Percentiles rank a stretch among this genome's conserved stretches.
These are phyloP conservation scores for Athene noctua DNA, from an alignment of 2,113 vertebrate genomes.

Conservation along the genomic window DNA sequence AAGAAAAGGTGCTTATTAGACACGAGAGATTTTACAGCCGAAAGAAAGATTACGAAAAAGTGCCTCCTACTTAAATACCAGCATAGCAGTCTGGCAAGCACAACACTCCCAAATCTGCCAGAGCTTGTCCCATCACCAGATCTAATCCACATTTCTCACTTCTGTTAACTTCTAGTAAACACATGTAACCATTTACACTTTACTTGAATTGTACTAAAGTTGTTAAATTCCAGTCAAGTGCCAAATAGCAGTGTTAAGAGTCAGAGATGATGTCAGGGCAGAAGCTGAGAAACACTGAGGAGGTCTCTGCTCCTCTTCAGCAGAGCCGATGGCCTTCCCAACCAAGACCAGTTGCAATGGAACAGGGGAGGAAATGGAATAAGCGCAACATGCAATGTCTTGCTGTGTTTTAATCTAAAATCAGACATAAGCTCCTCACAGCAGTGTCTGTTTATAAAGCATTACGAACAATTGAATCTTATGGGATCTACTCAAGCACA, in stretches of 20 bases:
- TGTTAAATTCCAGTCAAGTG: not conserved
- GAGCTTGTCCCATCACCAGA: not conserved
- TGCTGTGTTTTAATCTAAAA: not conserved
- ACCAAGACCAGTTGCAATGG: not conserved
- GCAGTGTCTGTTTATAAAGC: not conserved
- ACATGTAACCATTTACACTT: not conserved
- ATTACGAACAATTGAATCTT: not conserved
- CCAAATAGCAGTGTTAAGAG: not conserved
- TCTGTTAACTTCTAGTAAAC: not conserved
- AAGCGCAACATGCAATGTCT: not conserved
- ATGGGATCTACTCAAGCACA: fast-evolving
- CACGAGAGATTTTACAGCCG: not conserved
- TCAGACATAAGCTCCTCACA: not conserved
- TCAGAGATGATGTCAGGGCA: not conserved
- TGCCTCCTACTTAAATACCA: not conserved
- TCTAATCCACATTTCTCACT: not conserved
- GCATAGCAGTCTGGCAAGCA: not conserved
- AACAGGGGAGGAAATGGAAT: not conserved
- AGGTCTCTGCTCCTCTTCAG: not conserved
- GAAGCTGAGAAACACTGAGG: not conserved
- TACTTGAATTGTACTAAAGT: not conserved
- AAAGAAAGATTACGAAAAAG: not conserved
- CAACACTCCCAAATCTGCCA: not conserved
- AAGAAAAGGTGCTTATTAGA: not conserved
- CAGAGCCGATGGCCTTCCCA: not conserved